A percentile compares a stretch with the other conserved stretches of the same genome.
phyloP scores from a whole-genome alignment of 1,140 invertebrate species.

The Drosophila sulfurigaster region DNA sequence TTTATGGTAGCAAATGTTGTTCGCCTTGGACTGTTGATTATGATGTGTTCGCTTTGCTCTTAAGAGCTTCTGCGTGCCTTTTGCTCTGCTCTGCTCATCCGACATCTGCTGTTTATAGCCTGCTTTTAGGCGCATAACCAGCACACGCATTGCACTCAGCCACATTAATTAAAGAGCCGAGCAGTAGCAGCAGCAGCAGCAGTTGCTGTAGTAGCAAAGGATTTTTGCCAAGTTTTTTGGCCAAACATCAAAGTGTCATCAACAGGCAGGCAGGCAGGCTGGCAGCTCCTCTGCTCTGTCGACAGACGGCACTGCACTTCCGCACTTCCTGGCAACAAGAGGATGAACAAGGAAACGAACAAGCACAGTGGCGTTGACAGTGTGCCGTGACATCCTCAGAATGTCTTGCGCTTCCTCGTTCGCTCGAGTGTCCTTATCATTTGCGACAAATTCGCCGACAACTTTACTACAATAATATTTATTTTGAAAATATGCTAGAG shows the following conservation, averaged over 20 bases:
- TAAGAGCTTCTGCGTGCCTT: conserved; percentile 10
- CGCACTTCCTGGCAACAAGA: conserved; percentile 13
- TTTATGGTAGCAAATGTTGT: conserved; percentile 35
- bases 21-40: conserved; percentile 41
- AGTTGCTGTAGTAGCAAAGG: background rate
- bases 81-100: background rate
- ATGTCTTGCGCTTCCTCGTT: conserved; percentile 3
- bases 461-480: conserved; percentile 79
- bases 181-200: conserved; percentile 1
- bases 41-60: conserved; percentile 22
- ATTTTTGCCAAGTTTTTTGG: conserved; percentile 36
- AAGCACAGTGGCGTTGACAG: conserved; percentile 27
- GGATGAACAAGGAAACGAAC: conserved; percentile 7
- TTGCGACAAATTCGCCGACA: conserved; percentile 65
- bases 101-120: conserved; percentile 43
- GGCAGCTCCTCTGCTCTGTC: no score
- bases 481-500: conserved; percentile 72
- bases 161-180: conserved; percentile 43
- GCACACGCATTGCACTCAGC: conserved; percentile 19
- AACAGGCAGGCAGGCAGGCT: conserved; percentile 43
- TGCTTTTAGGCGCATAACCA: conserved; percentile 36
- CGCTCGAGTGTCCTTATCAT: conserved; percentile 59
- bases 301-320: conserved; percentile 38
- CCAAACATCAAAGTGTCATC: conserved; percentile 70
- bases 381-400: conserved; percentile 20